Evolutionary conservation across 1,140 invertebrate genomes (phyloP), one percentile per base, ranked within the genome.

Genomic region (Pseudoatta argentina): DNA sequence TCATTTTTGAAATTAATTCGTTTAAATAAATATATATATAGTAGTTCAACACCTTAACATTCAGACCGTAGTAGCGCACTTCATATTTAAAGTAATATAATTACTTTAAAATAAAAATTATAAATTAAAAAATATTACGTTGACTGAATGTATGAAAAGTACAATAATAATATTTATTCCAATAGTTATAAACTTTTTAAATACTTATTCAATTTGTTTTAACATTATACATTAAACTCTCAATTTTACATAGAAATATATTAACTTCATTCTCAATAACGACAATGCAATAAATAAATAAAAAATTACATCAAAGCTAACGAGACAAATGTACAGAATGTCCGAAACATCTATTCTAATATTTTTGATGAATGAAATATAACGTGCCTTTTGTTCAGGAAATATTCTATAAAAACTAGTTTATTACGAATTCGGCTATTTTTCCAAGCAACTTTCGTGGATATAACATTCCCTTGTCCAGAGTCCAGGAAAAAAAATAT

Each of bases 371-470:
- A 59, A 76, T 59, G 16, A 3, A 0, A 30, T 14, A 14, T 8
- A 10, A 44, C 21, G 14, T 39, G 57, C 14, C 53, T 72, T 72
- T 72, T 53, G 44, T 27, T 72, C 8, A 1, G 4, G 14, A 21
- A 16, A 3, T 76, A 59, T 66, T 78, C 64, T 77, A 16, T 34
- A 18, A n/a, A n/a, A 78, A 48, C 16, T 30, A 16, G 24, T 66
- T 78, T 4, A 48, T 64, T 48, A 57, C 61, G 3, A 12, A 66
- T 66, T 78, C 14, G 24, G n/a, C 53, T 39, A 16, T 44, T 76
- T 59, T 61, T 76, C 16, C 39, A 51, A 66, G 67, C 44, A 78
- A 66, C 75, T n/a, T 78, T 66, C 8, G 0, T 59, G 51, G 4
- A 78, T 24, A 18, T 30, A 79, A 55, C 48, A 24, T 71, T 53